phyloP scores from a whole-genome alignment of 2,888 invertebrate genomes.

The Mesochorus sp. region DNA sequence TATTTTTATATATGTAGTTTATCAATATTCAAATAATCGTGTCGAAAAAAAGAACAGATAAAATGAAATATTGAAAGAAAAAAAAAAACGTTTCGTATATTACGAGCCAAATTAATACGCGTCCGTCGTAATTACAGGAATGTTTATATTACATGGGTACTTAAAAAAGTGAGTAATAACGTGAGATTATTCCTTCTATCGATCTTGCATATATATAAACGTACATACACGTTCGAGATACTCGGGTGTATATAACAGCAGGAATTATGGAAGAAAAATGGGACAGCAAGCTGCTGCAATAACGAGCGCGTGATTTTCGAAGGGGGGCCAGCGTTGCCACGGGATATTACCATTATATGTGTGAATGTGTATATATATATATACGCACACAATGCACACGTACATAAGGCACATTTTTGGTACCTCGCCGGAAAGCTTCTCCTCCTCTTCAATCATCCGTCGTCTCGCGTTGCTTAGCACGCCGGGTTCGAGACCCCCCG shows the following conservation, averaged over 20 bases:
- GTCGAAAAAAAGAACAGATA: not conserved
- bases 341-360: not conserved
- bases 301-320: conserved; percentile 46
- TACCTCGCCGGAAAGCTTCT: conserved; percentile 15
- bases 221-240: not conserved
- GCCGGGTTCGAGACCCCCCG: conserved; percentile 17
- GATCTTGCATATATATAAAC: not conserved
- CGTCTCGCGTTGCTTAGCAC: conserved; percentile 12
- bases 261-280: conserved; percentile 43
- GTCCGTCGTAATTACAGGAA: conserved; percentile 42
- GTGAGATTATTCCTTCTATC: conserved; percentile 13
- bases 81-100: not conserved
- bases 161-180: conserved; percentile 34
- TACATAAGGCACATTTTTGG: not conserved
- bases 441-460: conserved; percentile 49
- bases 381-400: not conserved
- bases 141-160: conserved; percentile 22
- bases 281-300: conserved; percentile 19
- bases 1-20: not conserved
- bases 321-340: conserved; percentile 8
- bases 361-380: not conserved
- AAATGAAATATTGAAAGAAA: not conserved
- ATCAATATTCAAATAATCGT: not conserved
- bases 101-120: conserved; percentile 24
- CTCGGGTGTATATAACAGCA: conserved; percentile 1